Evolutionary conservation across 2,888 invertebrate genomes (phyloP), one percentile per base, ranked within the genome.

Genomic region (Hylaea fasciaria): DNA sequence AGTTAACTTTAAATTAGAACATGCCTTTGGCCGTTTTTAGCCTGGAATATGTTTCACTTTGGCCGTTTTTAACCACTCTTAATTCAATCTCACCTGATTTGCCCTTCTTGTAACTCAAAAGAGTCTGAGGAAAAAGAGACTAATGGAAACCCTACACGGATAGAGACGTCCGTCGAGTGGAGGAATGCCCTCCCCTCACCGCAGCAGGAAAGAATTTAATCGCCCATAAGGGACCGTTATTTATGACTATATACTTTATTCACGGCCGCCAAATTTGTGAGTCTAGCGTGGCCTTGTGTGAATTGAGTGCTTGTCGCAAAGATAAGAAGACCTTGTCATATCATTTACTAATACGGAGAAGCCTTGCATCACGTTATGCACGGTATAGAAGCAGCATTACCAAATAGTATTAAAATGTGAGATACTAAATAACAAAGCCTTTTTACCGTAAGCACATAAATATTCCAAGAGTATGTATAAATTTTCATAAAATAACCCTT

Each of bases 201-300:
- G 72, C 56, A 64, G 69, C 76, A 78, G 81, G 80, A 81, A 84
- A 83, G 83, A 85, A 86, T 84, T 85, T 85, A 86, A 86, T 86
- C 81, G 81, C 73, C 71, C 81, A 76, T 76, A 80, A 70, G 77
- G 76, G 76, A 76, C 66, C 70, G 76, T 81, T 82, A 81, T 83
- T 83, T 85, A 83, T 81, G 70, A 69, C 75, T 73, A 70, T 77
- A 79, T 81, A 78, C 70, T 73, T 68, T 71, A 73, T 71, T 68
- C 72, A 70, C 73, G 68, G 66, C 66, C 60, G 50, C 64, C 71
- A 73, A 68, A 59, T 62, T 63, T 46, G 44, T 14, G 32, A 48
- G 41, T 9, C 35, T 13, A 12, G 16, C 1, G 49, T 46, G 28
- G 10, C 14, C 45, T 59, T 54, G 29, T 32, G 45, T 44, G 49